These are phyloP conservation scores for Platichthys flesus DNA, from an alignment of 2,113 vertebrate species.

Conservation along the genomic window DNA sequence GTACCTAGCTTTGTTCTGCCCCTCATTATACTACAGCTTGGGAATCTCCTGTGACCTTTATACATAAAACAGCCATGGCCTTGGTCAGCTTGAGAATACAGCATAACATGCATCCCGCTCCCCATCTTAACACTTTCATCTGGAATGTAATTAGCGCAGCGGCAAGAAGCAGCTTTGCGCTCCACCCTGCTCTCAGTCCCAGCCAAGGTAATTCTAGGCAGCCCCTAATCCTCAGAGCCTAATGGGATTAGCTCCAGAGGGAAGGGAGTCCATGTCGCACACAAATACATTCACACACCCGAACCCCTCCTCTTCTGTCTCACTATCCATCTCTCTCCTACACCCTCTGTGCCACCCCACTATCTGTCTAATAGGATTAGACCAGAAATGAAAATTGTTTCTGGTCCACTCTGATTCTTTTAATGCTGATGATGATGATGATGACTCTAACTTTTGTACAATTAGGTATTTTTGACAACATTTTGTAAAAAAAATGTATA, in stretches of 20 bases:
- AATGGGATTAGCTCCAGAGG: slow-evolving; percentile 80
- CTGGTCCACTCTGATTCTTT: slow-evolving; percentile 39
- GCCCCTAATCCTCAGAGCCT: slow-evolving; percentile 78
- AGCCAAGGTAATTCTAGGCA: slow-evolving; percentile 75
- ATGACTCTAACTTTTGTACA: background rate
- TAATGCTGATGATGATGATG: slow-evolving; percentile 39
- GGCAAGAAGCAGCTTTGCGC: slow-evolving; percentile 71
- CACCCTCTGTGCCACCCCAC: slow-evolving; percentile 19
- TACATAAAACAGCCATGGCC: slow-evolving; percentile 43
- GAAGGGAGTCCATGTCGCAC: slow-evolving; percentile 73
- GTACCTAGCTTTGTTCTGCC: slow-evolving; percentile 12
- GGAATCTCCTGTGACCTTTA: slow-evolving; percentile 38
- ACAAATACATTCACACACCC: slow-evolving; percentile 55
- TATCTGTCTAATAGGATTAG: slow-evolving; percentile 67
- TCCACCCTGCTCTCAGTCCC: slow-evolving; percentile 60
- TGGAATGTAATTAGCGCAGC: slow-evolving; percentile 79
- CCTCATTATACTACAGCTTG: slow-evolving; percentile 32
- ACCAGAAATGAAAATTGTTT: slow-evolving; percentile 49
- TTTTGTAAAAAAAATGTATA: no score
- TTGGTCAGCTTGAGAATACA: slow-evolving; percentile 40
- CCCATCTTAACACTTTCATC: slow-evolving; percentile 77
- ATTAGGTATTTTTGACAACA: background rate
- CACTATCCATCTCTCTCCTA: slow-evolving; percentile 25
- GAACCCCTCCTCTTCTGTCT: slow-evolving; percentile 40
- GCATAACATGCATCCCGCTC: slow-evolving; percentile 51